phyloP scores from a whole-genome alignment of 2,113 vertebrate species.

The Hippocampus barbouri region DNA sequence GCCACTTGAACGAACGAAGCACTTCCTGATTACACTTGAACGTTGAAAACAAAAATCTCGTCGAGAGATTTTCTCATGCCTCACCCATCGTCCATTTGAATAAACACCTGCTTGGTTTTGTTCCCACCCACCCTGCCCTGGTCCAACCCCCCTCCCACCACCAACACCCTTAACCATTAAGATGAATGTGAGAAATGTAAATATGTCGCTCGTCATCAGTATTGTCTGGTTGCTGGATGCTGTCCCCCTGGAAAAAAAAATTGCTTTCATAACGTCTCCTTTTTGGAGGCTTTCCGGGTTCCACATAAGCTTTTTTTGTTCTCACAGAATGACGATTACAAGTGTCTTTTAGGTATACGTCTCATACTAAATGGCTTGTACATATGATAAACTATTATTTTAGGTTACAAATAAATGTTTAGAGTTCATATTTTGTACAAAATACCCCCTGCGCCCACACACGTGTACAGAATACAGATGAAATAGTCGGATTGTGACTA shows the following conservation, averaged over 20 bases:
- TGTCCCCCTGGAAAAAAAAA: constrained; percentile 47
- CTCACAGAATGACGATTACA: constrained; percentile 74
- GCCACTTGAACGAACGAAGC: constrained; percentile 61
- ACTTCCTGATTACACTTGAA: constrained; percentile 91
- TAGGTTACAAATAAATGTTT: constrained; percentile 94
- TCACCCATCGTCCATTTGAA: constrained; percentile 53
- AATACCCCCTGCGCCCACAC: constrained; percentile 61
- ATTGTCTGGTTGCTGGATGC: constrained; percentile 27
- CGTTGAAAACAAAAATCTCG: constrained; percentile 30
- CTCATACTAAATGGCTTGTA: constrained; percentile 88
- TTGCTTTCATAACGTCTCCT: constrained; percentile 72
- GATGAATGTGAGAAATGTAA: constrained; percentile 80
- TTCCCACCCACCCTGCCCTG: neutral
- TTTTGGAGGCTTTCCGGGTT: constrained; percentile 63
- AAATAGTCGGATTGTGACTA: constrained; percentile 65
- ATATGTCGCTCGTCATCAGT: constrained; percentile 54
- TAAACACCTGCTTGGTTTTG: constrained; percentile 8
- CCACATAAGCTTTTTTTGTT: constrained; percentile 56
- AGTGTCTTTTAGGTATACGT: constrained; percentile 90
- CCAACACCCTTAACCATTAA: constrained; percentile 72
- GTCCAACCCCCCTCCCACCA: constrained; percentile 47
- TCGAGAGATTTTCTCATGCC: constrained; percentile 49
- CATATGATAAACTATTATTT: constrained; percentile 97
- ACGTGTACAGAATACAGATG: constrained; percentile 85
- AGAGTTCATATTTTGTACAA: constrained; percentile 99